Percentiles rank a stretch among this genome's conserved stretches.
These are phyloP conservation scores for Eutolmus rufibarbis DNA, from an alignment of 2,888 invertebrate genomes.

Conservation along the genomic window DNA sequence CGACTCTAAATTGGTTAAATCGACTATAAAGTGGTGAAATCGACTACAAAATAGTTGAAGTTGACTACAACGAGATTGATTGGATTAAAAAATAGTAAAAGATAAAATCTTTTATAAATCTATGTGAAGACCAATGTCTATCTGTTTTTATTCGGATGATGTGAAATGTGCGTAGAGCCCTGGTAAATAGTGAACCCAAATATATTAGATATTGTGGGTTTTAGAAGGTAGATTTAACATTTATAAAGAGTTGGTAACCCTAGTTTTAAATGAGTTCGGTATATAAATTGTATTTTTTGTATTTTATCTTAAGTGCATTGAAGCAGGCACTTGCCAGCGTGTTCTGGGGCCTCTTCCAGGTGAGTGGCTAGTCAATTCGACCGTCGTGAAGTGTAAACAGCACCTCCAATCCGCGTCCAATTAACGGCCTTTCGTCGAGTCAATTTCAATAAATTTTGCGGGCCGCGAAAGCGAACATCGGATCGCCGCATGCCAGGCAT, in stretches of 20 bases:
- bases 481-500: constrained; percentile 11
- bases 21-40: no score
- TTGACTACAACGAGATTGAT: no score
- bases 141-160: no score
- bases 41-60: no score
- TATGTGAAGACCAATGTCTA: no score
- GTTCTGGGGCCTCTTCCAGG: neutral
- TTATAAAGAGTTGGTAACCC: neutral
- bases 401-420: constrained; percentile 10
- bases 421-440: constrained; percentile 18
- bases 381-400: neutral
- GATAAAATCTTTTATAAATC: no score
- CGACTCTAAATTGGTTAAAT: no score
- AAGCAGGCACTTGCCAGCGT: neutral
- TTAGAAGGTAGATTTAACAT: neutral
- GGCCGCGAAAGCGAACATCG: constrained; percentile 14
- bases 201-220: no score
- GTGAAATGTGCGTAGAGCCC: no score
- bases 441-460: constrained; percentile 27
- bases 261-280: neutral
- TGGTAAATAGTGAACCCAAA: no score
- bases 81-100: no score
- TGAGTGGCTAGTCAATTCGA: neutral
- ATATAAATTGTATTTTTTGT: neutral
- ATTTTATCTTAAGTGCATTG: neutral